Base-by-base conservation (phyloP, 2,113 vertebrate species). In the Prunella fulvescens region DNA sequence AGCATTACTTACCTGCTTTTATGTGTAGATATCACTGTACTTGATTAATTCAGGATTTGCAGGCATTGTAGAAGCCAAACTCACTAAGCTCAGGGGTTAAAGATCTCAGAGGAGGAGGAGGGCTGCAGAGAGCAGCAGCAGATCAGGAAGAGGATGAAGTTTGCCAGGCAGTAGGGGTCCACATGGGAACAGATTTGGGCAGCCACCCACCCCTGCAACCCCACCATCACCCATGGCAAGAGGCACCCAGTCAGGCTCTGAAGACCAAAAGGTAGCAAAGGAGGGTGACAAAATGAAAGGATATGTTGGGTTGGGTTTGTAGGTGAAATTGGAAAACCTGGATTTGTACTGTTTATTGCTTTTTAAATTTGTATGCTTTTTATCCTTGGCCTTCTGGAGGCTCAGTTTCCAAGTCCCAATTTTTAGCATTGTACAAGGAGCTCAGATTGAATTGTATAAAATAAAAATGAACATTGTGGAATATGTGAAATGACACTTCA, bases 201-300 rank as follows among this genome's bases (percentile, higher is more conserved):
- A 90, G 40, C 9, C 82, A 79, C n/a, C 6, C 26, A 37, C 4
- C 11, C 9, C 33, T 33, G 44, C 29, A 56, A 44, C 9, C 3
- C 1, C 6, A 16, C 8, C 1, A 1, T 35, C 39, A 35, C 13
- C 23, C 2, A 1, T 4, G 28, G 47, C 25, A 72, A 26, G 61
- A 76, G 67, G 35, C 26, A 86, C 2, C 23, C 51, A 22, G 37
- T 54, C 24, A 29, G 31, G 19, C 29, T 42, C 64, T 71, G 69
- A 23, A 61, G 45, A 35, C 15, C 28, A 69, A 65, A 73, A 12
- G 14, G 25, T 6, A 91, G 35, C 19, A 66, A 51, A 54, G 15
- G 20, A 48, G 3, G 19, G 42, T 48, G 28, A 50, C 35, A 89
- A 45, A 86, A 72, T 20, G 11, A 77, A 82, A 69, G 10, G 14